Evolutionary conservation across 2,797 vertebrate species (phyloP).

Genomic region (Liasis olivaceus): DNA sequence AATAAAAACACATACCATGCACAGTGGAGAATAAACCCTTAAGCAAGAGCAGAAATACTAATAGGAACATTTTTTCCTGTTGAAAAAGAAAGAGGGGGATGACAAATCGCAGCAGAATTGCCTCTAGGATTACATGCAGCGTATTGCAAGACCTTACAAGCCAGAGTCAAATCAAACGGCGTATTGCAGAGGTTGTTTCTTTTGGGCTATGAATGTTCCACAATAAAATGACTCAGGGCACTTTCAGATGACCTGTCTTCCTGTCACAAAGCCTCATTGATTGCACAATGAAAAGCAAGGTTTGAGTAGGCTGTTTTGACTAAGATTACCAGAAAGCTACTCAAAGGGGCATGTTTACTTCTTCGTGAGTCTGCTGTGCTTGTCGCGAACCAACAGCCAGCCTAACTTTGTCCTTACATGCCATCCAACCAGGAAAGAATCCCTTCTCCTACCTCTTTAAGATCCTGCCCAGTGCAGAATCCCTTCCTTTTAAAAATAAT

Average conservation of each 20-base stretch:
- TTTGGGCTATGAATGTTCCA: not conserved
- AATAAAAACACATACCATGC: not conserved
- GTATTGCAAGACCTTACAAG: conserved; percentile 26
- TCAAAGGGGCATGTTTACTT: not conserved
- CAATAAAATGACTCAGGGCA: not conserved
- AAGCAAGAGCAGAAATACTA: conserved; percentile 37
- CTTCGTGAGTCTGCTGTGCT: too few species aligned
- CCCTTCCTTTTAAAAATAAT: too few species aligned
- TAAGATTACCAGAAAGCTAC: not conserved
- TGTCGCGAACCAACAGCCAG: too few species aligned
- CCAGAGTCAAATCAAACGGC: conserved; percentile 38
- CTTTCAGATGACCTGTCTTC: not conserved
- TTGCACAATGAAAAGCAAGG: not conserved
- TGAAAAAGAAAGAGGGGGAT: conserved; percentile 35
- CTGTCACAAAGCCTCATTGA: not conserved
- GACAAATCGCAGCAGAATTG: conserved; percentile 26
- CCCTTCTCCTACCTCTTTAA: too few species aligned
- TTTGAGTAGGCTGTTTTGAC: not conserved
- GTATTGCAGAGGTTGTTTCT: conserved; percentile 1
- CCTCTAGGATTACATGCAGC: conserved; percentile 10
- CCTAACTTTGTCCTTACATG: too few species aligned
- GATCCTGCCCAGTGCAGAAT: too few species aligned
- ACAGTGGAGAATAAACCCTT: conserved; percentile 1
- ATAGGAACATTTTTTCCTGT: conserved; percentile 34
- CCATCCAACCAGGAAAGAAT: too few species aligned